phyloP scores from a whole-genome alignment of 2,888 invertebrate species.

The Noctua janthe region DNA sequence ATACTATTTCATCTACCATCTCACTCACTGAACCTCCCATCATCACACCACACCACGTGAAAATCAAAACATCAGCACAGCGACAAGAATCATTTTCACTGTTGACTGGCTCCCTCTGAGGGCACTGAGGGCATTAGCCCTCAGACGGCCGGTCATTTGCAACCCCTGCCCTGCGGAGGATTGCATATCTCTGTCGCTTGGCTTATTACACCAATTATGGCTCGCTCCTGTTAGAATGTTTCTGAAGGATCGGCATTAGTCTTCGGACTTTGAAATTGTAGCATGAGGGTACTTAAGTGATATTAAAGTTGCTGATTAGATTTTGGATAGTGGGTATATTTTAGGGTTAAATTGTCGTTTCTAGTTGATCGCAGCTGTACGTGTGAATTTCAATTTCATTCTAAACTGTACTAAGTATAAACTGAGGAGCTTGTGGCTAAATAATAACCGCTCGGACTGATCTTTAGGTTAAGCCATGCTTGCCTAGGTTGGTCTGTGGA shows the following conservation, averaged over 20 bases:
- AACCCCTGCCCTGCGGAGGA: constrained; percentile 59
- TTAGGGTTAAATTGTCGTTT: neutral
- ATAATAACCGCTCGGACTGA: no score
- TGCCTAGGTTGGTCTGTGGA: no score
- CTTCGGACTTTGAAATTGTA: constrained; percentile 41
- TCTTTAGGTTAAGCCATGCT: no score
- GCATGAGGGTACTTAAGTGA: constrained; percentile 13
- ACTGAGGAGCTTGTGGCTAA: neutral
- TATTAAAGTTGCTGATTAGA: neutral
- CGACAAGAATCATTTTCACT: constrained; percentile 59
- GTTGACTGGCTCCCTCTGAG: constrained; percentile 56
- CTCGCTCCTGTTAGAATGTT: constrained; percentile 43
- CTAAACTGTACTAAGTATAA: neutral
- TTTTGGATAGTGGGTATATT: neutral
- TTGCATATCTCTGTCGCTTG: constrained; percentile 67
- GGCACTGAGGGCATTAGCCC: constrained; percentile 54
- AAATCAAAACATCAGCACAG: constrained; percentile 52
- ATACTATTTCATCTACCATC: neutral
- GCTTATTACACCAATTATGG: constrained; percentile 68
- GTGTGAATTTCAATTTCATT: neutral
- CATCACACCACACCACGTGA: constrained; percentile 29
- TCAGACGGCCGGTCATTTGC: constrained; percentile 60
- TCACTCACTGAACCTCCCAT: neutral
- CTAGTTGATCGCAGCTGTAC: neutral
- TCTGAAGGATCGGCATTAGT: constrained; percentile 54